Conservation (phyloP, 1,140 invertebrate genomes). For the Sitobion miscanthi region DNA sequence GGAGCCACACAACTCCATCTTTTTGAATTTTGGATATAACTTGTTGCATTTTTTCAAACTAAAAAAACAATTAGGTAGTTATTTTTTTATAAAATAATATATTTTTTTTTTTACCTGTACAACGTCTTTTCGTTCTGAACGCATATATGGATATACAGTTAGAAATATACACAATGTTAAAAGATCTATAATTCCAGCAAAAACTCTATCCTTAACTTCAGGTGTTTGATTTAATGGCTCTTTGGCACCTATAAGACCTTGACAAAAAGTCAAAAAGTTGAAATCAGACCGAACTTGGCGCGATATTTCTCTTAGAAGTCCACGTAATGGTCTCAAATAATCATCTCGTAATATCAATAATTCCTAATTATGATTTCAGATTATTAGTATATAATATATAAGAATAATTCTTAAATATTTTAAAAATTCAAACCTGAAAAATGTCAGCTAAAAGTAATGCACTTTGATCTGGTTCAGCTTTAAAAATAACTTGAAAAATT, state of each 20-base stretch:
- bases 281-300: conserved; percentile 82
- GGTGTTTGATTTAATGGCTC: conserved; percentile 67
- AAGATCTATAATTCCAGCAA: conserved; percentile 83
- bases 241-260: conserved; percentile 71
- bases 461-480: conserved; percentile 77
- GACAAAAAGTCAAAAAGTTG: conserved; percentile 74
- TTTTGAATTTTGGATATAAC: conserved; percentile 80
- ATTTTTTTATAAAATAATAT: conserved; percentile 55
- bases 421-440: conserved; percentile 66
- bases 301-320: conserved; percentile 81
- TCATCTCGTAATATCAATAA: conserved; percentile 88
- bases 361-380: conserved; percentile 69
- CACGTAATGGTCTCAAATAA: conserved; percentile 82
- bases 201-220: conserved; percentile 82
- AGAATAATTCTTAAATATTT: conserved; percentile 47
- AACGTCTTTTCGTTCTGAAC: conserved; percentile 72
- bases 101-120: conserved; percentile 59
- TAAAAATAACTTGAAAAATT: conserved; percentile 84
- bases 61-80: neutral
- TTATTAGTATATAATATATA: neutral
- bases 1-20: conserved; percentile 85
- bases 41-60: conserved; percentile 70
- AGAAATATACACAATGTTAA: conserved; percentile 85
- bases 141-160: conserved; percentile 70
- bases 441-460: conserved; percentile 81